A percentile compares a stretch with the other conserved stretches of the same genome.
These are phyloP conservation scores for Zophobas atratus DNA, from an alignment of 1,140 invertebrate species.

Conservation along the genomic window DNA sequence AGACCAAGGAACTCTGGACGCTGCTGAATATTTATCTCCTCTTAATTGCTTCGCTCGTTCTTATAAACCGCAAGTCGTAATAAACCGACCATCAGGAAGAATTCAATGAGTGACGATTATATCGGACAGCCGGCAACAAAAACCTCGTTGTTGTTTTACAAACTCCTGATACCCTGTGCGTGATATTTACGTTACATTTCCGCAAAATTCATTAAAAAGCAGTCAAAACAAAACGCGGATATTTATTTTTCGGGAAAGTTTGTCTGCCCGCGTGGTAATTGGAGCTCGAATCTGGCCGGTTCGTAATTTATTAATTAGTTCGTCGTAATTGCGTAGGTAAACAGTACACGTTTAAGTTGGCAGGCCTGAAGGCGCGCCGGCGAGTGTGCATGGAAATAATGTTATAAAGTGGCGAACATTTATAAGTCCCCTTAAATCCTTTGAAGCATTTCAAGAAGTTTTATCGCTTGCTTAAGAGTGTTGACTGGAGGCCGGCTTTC, in stretches of 20 bases:
- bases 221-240: too few relatives aligned
- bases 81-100: background rate
- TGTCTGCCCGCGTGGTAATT: too few relatives aligned
- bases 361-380: background rate
- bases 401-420: slow-evolving; percentile 48
- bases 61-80: background rate
- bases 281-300: background rate
- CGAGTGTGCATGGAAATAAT: slow-evolving; percentile 33
- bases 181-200: too few relatives aligned
- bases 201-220: too few relatives aligned
- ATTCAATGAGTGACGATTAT: too few relatives aligned
- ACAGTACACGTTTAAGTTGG: slow-evolving; percentile 10
- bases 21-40: slow-evolving; percentile 25
- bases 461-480: slow-evolving; percentile 43
- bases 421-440: slow-evolving; percentile 46
- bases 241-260: too few relatives aligned
- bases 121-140: too few relatives aligned
- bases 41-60: slow-evolving; percentile 11
- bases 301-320: slow-evolving; percentile 31
- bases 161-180: too few relatives aligned
- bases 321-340: slow-evolving; percentile 10
- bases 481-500: slow-evolving; percentile 33
- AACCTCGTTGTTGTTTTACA: too few relatives aligned
- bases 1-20: slow-evolving; percentile 4
- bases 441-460: slow-evolving; percentile 48